A percentile compares a stretch with the other conserved stretches of the same genome.
Conservation (phyloP, 2,113 vertebrate species). For the Leucosticte australis region DNA sequence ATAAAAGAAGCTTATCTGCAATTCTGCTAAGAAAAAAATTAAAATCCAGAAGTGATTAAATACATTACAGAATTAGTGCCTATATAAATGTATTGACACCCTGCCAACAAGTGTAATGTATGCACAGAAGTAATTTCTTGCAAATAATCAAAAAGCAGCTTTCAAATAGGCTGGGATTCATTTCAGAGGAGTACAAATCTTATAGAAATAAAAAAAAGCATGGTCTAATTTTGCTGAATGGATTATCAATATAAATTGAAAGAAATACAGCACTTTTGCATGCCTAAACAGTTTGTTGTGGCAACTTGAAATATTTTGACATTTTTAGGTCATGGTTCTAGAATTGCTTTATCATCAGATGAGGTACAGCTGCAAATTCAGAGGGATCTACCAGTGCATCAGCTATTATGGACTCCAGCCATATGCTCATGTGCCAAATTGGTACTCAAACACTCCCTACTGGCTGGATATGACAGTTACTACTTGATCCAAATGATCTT, state of each 20-base stretch:
- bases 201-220: not conserved
- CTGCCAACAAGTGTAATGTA: not conserved
- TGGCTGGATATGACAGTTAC: not conserved
- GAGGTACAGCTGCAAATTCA: constrained; percentile 7
- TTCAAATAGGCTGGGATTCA: not conserved
- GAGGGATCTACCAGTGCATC: not conserved
- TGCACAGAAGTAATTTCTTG: not conserved
- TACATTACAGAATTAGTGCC: not conserved
- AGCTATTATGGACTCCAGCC: not conserved
- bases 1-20: not conserved
- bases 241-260: not conserved
- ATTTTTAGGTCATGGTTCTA: not conserved
- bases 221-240: not conserved
- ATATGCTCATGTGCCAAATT: not conserved
- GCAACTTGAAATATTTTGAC: not conserved
- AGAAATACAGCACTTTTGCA: not conserved
- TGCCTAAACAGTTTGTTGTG: not conserved
- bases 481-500: not conserved
- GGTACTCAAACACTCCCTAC: not conserved
- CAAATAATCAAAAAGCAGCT: not conserved
- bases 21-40: not conserved
- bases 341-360: not conserved
- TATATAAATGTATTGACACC: not conserved
- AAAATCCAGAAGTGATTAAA: not conserved
- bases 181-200: not conserved